Evolutionary conservation across 2,888 invertebrate genomes (phyloP).

Genomic region (Drosophila pegasa): DNA sequence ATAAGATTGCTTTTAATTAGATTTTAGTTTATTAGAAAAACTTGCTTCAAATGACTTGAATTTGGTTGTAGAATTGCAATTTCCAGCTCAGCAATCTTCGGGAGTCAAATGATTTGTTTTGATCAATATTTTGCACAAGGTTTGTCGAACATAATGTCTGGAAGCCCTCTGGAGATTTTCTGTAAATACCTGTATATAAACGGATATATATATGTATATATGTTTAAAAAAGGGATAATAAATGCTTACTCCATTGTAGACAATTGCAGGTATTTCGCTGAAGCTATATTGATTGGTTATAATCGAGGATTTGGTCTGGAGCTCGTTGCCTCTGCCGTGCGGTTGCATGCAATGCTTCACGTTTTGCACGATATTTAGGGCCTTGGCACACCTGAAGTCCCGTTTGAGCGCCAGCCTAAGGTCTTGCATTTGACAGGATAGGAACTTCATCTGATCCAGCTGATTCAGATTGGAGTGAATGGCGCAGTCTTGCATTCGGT

Average conservation of each 20-base stretch:
- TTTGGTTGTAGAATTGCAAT: neutral
- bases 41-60: neutral
- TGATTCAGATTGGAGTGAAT: constrained; percentile 83
- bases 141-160: neutral
- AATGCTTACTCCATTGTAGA: constrained; percentile 85
- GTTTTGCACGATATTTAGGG: constrained; percentile 49
- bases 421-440: constrained; percentile 86
- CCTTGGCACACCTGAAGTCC: constrained; percentile 72
- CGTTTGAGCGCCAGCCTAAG: neutral
- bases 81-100: constrained; percentile 6
- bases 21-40: neutral
- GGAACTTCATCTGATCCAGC: constrained; percentile 84
- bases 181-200: constrained; percentile 7
- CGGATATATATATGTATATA: neutral
- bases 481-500: constrained; percentile 87
- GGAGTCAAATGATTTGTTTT: constrained; percentile 12
- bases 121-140: constrained; percentile 23
- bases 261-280: constrained; percentile 85
- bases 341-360: constrained; percentile 81
- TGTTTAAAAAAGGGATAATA: neutral
- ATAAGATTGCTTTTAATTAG: neutral
- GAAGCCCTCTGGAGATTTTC: constrained; percentile 9
- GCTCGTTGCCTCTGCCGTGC: constrained; percentile 79
- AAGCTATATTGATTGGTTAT: constrained; percentile 82
- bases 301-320: constrained; percentile 85